Evolutionary conservation across 2,888 invertebrate species (phyloP).

Genomic region (Tipula lateralis): DNA sequence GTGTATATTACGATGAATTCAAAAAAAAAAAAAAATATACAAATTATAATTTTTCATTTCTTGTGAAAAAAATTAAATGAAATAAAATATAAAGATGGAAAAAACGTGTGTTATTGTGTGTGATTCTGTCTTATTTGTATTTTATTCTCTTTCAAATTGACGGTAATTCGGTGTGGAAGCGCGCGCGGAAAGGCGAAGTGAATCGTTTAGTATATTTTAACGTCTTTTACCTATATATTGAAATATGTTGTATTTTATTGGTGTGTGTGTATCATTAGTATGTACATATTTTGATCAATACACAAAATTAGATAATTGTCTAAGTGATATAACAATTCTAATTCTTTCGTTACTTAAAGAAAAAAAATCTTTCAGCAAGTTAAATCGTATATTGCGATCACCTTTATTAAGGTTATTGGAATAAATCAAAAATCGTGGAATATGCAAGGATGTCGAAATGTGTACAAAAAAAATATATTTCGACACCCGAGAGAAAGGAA

Average conservation of each 20-base stretch:
- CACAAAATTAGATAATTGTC: neutral
- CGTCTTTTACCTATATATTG: neutral
- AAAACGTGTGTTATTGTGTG: neutral
- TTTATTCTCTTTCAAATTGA: conserved; percentile 15
- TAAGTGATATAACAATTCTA: neutral
- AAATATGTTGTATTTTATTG: neutral
- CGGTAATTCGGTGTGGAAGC: neutral
- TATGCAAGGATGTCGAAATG: neutral
- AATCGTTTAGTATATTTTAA: neutral
- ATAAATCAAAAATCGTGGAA: neutral
- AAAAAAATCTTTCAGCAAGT: neutral
- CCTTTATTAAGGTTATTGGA: neutral
- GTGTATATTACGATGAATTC: neutral
- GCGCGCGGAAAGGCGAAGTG: neutral
- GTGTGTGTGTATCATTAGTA: neutral
- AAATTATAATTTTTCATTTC: neutral
- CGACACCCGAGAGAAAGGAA: neutral
- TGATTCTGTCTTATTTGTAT: neutral
- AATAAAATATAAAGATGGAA: neutral
- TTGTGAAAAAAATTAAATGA: neutral
- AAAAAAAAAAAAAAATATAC: neutral
- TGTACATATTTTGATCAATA: neutral
- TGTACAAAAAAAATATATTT: neutral
- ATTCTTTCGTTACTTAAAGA: neutral
- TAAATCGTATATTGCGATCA: neutral